Percentiles rank a stretch among this genome's conserved stretches.
These are phyloP conservation scores for Benthosema pterotum DNA, from an alignment of 2,797 vertebrate species.

Conservation along the genomic window DNA sequence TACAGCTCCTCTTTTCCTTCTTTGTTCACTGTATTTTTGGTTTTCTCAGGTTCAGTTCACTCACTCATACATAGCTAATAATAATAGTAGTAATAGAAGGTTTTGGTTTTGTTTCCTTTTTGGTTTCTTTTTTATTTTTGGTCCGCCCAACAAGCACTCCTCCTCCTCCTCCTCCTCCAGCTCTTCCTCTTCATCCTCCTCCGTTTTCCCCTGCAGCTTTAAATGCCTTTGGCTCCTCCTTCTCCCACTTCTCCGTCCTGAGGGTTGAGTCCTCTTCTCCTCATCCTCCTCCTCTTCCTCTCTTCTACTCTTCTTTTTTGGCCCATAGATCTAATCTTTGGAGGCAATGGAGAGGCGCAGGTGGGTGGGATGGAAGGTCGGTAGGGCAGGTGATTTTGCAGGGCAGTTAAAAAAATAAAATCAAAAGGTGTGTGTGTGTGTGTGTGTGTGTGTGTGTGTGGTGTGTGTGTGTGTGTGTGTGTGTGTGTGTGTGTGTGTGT, in stretches of 20 bases:
- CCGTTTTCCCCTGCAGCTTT: constrained; percentile 65
- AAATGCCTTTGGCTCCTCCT: constrained; percentile 56
- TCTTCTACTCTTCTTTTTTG: constrained; percentile 49
- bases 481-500: constrained; percentile 19
- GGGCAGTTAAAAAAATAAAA: background rate
- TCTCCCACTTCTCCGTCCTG: constrained; percentile 20
- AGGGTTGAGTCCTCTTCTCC: constrained; percentile 56
- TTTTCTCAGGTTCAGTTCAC: constrained; percentile 71
- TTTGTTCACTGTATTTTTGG: constrained; percentile 71
- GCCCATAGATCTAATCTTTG: constrained; percentile 72
- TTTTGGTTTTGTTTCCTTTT: constrained; percentile 79
- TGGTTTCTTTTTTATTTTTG: constrained; percentile 40
- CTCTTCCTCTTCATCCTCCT: constrained; percentile 30
- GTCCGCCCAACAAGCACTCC: constrained; percentile 8
- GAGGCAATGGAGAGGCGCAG: constrained; percentile 68
- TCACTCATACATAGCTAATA: constrained; percentile 69
- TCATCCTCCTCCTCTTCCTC: constrained; percentile 42
- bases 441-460: constrained; percentile 1
- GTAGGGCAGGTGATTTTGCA: constrained; percentile 59
- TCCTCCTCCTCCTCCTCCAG: constrained; percentile 22
- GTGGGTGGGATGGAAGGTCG: constrained; percentile 59
- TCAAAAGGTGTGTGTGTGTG: background rate
- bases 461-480: too few species aligned
- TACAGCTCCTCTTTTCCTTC: constrained; percentile 45
- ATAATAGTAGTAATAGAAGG: constrained; percentile 18